These are phyloP conservation scores for Condylura cristata DNA, from an alignment of 2,113 vertebrate species.

Conservation along the genomic window DNA sequence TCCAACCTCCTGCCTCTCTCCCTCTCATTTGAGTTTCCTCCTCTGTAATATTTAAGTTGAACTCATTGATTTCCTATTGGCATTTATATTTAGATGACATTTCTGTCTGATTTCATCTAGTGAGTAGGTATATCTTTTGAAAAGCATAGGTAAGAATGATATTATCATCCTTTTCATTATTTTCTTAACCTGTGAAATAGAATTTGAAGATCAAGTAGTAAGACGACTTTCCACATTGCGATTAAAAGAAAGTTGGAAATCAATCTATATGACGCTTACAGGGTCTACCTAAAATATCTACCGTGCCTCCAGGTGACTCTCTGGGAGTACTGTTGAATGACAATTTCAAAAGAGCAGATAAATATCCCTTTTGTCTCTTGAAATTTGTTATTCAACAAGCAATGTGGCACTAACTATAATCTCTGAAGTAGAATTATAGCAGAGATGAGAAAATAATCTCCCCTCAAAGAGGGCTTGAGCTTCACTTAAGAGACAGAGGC, in stretches of 20 bases:
- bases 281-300: not conserved
- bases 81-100: not conserved
- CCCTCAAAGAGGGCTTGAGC: not conserved
- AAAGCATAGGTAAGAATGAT: not conserved
- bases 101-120: constrained; percentile 12
- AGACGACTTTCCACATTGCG: not conserved
- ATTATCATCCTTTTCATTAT: not conserved
- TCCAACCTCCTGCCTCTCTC: not conserved
- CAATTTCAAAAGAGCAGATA: not conserved
- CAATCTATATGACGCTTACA: not conserved
- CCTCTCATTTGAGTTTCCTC: not conserved
- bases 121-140: not conserved
- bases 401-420: constrained; percentile 46
- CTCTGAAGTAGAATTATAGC: constrained; percentile 57
- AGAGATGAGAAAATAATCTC: constrained; percentile 52
- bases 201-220: not conserved
- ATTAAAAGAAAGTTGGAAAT: not conserved
- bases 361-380: constrained; percentile 21
- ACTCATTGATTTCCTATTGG: not conserved
- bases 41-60: not conserved
- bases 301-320: not conserved
- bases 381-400: constrained; percentile 44
- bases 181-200: not conserved
- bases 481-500: not conserved
- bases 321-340: not conserved